These are phyloP conservation scores for Meteorus cinctellus DNA, from an alignment of 2,888 invertebrate species.

Conservation along the genomic window DNA sequence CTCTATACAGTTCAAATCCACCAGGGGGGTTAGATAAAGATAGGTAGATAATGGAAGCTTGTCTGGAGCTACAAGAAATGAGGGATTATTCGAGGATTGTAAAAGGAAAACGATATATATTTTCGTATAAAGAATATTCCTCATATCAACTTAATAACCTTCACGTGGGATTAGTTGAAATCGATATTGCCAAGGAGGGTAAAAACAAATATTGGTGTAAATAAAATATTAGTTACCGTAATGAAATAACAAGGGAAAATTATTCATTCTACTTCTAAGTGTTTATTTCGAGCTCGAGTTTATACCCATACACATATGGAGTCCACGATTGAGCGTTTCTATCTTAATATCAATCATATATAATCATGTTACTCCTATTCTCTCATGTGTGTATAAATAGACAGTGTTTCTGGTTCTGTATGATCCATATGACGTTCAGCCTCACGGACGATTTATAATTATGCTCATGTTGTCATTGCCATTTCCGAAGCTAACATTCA, in stretches of 20 bases:
- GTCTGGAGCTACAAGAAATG: conserved; percentile 43
- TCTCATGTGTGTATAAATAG: too few species aligned
- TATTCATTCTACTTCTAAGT: background rate
- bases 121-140: background rate
- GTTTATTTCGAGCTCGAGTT: background rate
- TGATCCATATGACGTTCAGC: too few species aligned
- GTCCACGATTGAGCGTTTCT: too few species aligned
- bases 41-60: conserved; percentile 67
- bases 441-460: too few species aligned
- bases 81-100: conserved; percentile 31
- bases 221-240: background rate
- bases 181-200: background rate
- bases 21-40: conserved; percentile 67
- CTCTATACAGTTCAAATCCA: conserved; percentile 37
- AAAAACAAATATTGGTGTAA: background rate
- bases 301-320: too few species aligned
- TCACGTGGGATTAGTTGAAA: conserved; percentile 12
- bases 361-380: too few species aligned
- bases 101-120: conserved; percentile 2
- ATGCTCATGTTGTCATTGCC: too few species aligned
- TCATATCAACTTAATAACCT: conserved; percentile 23
- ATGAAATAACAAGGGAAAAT: background rate
- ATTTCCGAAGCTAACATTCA: too few species aligned
- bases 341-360: too few species aligned
- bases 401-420: too few species aligned